Base-by-base conservation (phyloP, 2,888 invertebrate genomes). In the Epinotia ramella region DNA sequence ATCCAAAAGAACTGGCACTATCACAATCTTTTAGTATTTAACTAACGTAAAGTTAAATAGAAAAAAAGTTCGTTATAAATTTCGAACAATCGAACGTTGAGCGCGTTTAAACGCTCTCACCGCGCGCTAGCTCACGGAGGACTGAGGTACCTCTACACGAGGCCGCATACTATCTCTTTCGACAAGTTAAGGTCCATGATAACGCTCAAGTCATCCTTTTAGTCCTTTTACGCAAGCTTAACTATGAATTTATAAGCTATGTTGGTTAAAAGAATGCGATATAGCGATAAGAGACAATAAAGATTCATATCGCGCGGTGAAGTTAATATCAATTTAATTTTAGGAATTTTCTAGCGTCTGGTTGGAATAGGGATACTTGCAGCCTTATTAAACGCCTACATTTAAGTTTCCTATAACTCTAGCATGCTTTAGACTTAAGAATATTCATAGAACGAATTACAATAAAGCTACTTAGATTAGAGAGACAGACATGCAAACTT, bases 151-250 rank as follows among this genome's bases (percentile, higher is more conserved):
- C 60, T 53, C 77, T 73, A 68, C 73, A 75, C 81, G 81, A 84
- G 84, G 83, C 84, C 82, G 82, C 80, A 80, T 83, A 89, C 91
- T 92, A 93, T 93, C 92, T 92, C 90, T 84, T 80, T 86, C 81
- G 84, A 86, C 84, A 88, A 88, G 87, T 87, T 85, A 82, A 86
- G 83, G 85, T 86, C 86, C 87, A 87, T 92, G 93, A 93, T 93
- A 93, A 93, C 89, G 84, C 78, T 81, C 82, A 84, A 86, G 85
- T 84, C 87, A 84, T 88, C 87, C 86, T 84, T 80, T 86, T 86
- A 86, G 83, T 83, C 83, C 77, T 76, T 76, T 74, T 78, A 73
- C 49, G 20, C 28, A 18, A 59, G 63, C 46, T 60, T 59, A 62
- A 66, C 72, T 76, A 76, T 67, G 62, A 75, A 75, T 76, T 76